Evolutionary conservation across 1,140 invertebrate species (phyloP).

Genomic region (Branchinecta lindahli): DNA sequence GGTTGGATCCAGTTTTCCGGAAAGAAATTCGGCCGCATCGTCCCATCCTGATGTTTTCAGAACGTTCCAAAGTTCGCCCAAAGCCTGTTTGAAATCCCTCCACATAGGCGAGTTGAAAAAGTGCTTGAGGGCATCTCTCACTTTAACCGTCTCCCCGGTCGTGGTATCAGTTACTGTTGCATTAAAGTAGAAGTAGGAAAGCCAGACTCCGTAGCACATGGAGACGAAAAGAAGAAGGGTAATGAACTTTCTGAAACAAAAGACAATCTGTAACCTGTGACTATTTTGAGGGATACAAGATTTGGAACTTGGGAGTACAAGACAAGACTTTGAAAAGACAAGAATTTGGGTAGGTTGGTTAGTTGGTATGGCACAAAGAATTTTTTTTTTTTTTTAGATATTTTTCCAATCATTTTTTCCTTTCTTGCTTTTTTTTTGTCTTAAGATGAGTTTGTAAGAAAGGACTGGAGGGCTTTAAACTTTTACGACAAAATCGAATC

Average conservation of each 20-base stretch:
- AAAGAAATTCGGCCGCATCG: constrained; percentile 64
- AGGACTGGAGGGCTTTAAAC: no score
- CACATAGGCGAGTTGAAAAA: constrained; percentile 74
- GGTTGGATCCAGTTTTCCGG: constrained; percentile 58
- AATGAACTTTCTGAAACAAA: constrained; percentile 27
- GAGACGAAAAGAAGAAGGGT: constrained; percentile 41
- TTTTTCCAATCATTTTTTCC: no score
- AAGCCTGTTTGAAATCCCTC: constrained; percentile 51
- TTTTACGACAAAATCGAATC: no score
- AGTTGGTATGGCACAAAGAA: no score
- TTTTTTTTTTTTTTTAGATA: no score
- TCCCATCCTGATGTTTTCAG: constrained; percentile 60
- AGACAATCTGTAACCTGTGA: not conserved
- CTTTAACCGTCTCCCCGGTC: constrained; percentile 68
- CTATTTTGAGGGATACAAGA: no score
- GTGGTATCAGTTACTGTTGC: constrained; percentile 58
- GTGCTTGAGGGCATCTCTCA: constrained; percentile 71
- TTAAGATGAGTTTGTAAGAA: no score
- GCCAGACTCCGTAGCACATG: constrained; percentile 56
- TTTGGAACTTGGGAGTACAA: no score
- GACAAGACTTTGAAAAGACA: no score
- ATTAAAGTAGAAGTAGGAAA: constrained; percentile 73
- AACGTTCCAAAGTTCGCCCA: constrained; percentile 56
- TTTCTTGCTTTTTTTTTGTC: no score
- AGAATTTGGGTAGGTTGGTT: no score